Conservation (phyloP, 2,888 invertebrate species). For the Cantharis lateralis region DNA sequence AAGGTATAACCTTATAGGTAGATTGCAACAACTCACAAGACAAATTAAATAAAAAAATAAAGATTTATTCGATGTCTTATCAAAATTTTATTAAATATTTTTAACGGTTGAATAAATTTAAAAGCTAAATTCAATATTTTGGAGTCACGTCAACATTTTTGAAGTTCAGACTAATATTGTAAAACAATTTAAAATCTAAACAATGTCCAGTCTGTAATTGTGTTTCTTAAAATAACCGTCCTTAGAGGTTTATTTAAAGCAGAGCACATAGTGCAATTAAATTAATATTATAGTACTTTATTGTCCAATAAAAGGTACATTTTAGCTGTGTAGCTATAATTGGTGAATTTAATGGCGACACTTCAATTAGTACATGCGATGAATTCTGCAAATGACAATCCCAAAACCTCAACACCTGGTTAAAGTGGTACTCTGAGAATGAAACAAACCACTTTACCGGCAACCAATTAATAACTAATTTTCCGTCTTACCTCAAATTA, state of each 20-base stretch:
- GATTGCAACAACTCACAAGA: too few species aligned
- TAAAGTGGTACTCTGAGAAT: background rate
- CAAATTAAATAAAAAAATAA: too few species aligned
- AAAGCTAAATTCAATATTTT: background rate
- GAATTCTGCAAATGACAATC: slow-evolving; percentile 22
- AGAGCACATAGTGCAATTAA: background rate
- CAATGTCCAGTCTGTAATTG: background rate
- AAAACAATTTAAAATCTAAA: background rate
- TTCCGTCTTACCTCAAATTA: background rate
- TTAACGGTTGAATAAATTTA: too few species aligned
- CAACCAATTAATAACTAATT: background rate
- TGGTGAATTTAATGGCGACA: background rate
- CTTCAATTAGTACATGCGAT: background rate
- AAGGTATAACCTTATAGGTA: too few species aligned
- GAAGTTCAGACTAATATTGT: background rate
- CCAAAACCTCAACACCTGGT: slow-evolving; percentile 25
- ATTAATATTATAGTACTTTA: background rate
- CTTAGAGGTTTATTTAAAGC: background rate
- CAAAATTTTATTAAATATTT: too few species aligned
- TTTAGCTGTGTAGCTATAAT: background rate
- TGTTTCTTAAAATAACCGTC: background rate
- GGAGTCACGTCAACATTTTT: background rate
- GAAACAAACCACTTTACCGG: background rate
- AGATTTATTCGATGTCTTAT: background rate
- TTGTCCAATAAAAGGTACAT: background rate